phyloP scores from a whole-genome alignment of 2,113 vertebrate genomes.

The Lagopus leucura region DNA sequence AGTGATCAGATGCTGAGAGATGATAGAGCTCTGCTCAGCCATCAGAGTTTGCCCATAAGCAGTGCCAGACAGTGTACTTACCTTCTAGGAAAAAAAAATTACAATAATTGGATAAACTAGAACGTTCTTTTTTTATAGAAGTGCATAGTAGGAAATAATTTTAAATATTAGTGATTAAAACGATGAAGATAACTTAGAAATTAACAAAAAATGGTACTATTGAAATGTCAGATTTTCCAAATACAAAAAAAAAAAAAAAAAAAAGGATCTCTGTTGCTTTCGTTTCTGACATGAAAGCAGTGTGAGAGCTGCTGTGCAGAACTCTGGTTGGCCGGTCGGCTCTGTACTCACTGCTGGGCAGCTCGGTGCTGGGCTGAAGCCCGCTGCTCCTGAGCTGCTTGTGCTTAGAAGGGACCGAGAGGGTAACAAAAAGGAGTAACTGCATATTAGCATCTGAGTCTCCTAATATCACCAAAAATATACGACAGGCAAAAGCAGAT shows the following conservation, averaged over 20 bases:
- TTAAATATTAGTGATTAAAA: background rate
- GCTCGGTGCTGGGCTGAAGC: background rate
- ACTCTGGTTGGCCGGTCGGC: background rate
- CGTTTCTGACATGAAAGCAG: background rate
- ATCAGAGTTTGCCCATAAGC: background rate
- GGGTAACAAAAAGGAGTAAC: background rate
- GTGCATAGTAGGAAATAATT: background rate
- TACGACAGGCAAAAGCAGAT: background rate
- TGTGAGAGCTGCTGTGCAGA: background rate
- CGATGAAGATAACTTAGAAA: background rate
- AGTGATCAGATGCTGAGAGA: background rate
- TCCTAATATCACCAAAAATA: background rate
- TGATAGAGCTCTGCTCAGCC: background rate
- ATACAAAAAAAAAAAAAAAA: background rate
- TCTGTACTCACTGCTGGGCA: rapidly evolving
- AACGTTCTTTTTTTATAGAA: background rate
- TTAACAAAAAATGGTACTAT: background rate
- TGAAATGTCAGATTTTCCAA: background rate
- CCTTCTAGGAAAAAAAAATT: background rate
- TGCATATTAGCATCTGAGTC: background rate
- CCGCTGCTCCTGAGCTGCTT: background rate
- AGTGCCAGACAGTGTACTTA: background rate
- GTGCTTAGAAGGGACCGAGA: background rate
- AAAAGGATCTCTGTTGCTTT: background rate
- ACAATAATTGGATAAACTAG: background rate